Evolutionary conservation across 2,888 invertebrate species (phyloP).

Genomic region (Gnatocerus cornutus): DNA sequence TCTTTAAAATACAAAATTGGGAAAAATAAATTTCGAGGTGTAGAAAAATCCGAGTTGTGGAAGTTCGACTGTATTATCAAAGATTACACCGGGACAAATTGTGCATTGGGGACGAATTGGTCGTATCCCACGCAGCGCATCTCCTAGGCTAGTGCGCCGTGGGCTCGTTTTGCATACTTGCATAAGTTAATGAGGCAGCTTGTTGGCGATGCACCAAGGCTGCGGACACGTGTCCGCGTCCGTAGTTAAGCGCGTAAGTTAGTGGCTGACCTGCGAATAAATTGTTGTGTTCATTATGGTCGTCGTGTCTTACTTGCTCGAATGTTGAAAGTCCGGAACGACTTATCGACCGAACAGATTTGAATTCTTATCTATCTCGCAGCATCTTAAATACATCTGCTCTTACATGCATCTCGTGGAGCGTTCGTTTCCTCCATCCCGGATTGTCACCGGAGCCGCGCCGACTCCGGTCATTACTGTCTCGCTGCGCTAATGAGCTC

Average conservation of each 20-base stretch:
- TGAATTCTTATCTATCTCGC: slow-evolving; percentile 45
- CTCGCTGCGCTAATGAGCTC: slow-evolving; percentile 65
- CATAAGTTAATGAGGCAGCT: slow-evolving; percentile 62
- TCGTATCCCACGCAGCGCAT: too few relatives aligned
- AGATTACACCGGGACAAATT: too few relatives aligned
- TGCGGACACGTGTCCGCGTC: slow-evolving; percentile 55
- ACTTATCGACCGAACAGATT: slow-evolving; percentile 56
- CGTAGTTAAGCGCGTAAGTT: slow-evolving; percentile 59
- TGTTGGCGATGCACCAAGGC: slow-evolving; percentile 51
- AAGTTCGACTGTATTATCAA: too few relatives aligned
- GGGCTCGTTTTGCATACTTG: slow-evolving; percentile 62
- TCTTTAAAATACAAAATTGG: too few relatives aligned
- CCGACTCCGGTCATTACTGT: slow-evolving; percentile 62
- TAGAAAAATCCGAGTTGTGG: too few relatives aligned
- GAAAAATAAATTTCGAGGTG: too few relatives aligned
- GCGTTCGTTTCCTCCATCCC: slow-evolving; percentile 40
- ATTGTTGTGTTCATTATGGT: slow-evolving; percentile 65
- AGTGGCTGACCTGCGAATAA: slow-evolving; percentile 62
- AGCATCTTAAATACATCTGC: slow-evolving; percentile 59
- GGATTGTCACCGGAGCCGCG: slow-evolving; percentile 50
- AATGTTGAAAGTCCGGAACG: slow-evolving; percentile 59
- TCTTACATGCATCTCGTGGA: slow-evolving; percentile 55
- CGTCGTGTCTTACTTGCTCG: slow-evolving; percentile 62
- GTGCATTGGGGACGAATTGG: too few relatives aligned
- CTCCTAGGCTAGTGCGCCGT: slow-evolving; percentile 46